Percentiles rank a stretch among this genome's conserved stretches.
These are phyloP conservation scores for Colostygia pectinataria DNA, from an alignment of 2,888 invertebrate species.

Conservation along the genomic window DNA sequence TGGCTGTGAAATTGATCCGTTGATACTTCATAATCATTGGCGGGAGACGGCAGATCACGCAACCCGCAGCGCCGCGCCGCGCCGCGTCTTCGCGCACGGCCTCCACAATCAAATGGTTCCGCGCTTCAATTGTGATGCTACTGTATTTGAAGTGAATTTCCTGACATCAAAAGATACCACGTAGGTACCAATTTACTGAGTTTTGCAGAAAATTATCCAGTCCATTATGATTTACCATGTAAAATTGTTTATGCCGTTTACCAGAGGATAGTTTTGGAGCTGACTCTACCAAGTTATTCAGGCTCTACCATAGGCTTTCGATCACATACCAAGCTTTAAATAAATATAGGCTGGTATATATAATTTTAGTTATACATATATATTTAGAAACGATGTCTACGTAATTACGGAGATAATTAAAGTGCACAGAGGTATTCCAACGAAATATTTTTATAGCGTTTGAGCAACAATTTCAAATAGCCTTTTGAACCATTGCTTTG, in stretches of 20 bases:
- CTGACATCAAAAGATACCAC: too few species aligned
- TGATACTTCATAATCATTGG: slow-evolving; percentile 67
- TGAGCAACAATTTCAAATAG: slow-evolving; percentile 7
- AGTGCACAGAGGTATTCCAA: slow-evolving; percentile 5
- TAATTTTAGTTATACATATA: too few species aligned
- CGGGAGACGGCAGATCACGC: slow-evolving; percentile 43
- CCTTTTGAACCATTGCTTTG: slow-evolving; percentile 10
- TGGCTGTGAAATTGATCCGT: slow-evolving; percentile 67
- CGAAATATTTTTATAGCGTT: slow-evolving; percentile 6
- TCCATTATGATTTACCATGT: too few species aligned
- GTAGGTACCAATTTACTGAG: too few species aligned
- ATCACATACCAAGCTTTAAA: neutral
- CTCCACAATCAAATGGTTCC: slow-evolving; percentile 12
- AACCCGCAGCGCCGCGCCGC: slow-evolving; percentile 17
- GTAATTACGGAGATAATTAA: slow-evolving; percentile 6
- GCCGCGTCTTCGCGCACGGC: too few species aligned
- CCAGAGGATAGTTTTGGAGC: too few species aligned
- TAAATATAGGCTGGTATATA: too few species aligned
- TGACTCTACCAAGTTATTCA: too few species aligned
- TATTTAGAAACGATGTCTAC: slow-evolving; percentile 4
- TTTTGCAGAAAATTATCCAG: too few species aligned
- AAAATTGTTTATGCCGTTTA: too few species aligned
- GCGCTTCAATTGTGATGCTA: neutral
- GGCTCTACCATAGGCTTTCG: too few species aligned
- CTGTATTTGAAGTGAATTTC: too few species aligned